Conservation (phyloP, 1,140 invertebrate genomes). For the Cyclina sinensis region DNA sequence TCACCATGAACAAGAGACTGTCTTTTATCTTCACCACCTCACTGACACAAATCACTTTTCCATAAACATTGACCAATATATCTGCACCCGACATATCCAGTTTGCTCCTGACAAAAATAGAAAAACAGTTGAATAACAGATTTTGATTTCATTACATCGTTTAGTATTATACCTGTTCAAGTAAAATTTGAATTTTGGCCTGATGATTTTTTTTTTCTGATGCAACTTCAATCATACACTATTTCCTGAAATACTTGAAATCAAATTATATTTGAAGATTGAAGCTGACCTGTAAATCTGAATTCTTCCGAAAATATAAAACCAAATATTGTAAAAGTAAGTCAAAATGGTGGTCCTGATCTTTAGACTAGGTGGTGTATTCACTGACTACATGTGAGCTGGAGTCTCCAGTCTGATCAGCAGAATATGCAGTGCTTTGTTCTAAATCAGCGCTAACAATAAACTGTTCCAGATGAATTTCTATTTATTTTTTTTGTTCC, state of each 20-base stretch:
- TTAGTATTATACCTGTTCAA: not conserved
- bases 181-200: not conserved
- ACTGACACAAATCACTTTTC: not conserved
- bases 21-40: conserved; percentile 35
- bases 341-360: no score
- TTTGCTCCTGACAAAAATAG: not conserved
- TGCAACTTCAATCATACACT: not conserved
- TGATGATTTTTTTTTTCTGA: not conserved
- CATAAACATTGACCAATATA: not conserved
- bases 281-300: no score
- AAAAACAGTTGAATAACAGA: not conserved
- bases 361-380: no score
- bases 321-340: no score
- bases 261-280: not conserved
- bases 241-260: not conserved
- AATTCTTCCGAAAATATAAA: no score
- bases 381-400: no score
- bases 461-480: no score
- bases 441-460: no score
- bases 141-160: not conserved
- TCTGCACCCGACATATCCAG: not conserved
- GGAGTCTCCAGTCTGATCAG: no score
- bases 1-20: conserved; percentile 12
- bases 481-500: no score
- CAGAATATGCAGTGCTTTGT: no score